Percentiles rank a stretch among this genome's conserved stretches.
Conservation (phyloP, 2,888 invertebrate genomes). For the Sphaerophoria rueppellii region DNA sequence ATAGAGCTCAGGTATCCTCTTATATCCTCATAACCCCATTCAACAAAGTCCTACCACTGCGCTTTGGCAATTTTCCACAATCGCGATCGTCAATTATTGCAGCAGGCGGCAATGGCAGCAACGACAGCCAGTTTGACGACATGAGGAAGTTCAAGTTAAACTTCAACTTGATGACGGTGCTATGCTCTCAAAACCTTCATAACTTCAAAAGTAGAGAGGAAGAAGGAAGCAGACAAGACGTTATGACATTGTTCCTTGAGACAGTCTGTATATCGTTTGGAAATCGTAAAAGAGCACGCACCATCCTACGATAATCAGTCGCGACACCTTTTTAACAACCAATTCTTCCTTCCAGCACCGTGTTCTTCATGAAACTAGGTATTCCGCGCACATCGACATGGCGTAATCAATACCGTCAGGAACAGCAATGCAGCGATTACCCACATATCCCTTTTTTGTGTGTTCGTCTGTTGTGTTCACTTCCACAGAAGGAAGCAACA, state of each 20-base stretch:
- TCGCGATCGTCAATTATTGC: constrained; percentile 33
- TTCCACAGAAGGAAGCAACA: constrained; percentile 47
- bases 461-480: constrained; percentile 4
- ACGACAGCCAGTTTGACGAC: constrained; percentile 19
- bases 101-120: constrained; percentile 20
- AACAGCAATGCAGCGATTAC: constrained; percentile 55
- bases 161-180: constrained; percentile 67
- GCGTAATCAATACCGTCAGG: constrained; percentile 66
- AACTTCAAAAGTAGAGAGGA: neutral
- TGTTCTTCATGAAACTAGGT: constrained; percentile 26
- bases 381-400: constrained; percentile 32
- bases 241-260: constrained; percentile 6
- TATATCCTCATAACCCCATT: constrained; percentile 45
- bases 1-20: constrained; percentile 48
- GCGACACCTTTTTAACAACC: constrained; percentile 66
- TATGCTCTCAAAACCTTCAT: constrained; percentile 24
- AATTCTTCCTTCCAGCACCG: constrained; percentile 54
- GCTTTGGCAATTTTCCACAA: constrained; percentile 56
- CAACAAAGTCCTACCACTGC: constrained; percentile 44
- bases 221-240: neutral
- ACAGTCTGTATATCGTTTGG: constrained; percentile 33
- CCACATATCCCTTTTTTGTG: constrained; percentile 36
- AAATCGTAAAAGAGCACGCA: constrained; percentile 73
- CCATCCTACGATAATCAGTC: constrained; percentile 66
- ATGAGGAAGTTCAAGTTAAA: constrained; percentile 67